Evolutionary conservation across 2,113 vertebrate species (phyloP).

Genomic region (Glaucomys volans): DNA sequence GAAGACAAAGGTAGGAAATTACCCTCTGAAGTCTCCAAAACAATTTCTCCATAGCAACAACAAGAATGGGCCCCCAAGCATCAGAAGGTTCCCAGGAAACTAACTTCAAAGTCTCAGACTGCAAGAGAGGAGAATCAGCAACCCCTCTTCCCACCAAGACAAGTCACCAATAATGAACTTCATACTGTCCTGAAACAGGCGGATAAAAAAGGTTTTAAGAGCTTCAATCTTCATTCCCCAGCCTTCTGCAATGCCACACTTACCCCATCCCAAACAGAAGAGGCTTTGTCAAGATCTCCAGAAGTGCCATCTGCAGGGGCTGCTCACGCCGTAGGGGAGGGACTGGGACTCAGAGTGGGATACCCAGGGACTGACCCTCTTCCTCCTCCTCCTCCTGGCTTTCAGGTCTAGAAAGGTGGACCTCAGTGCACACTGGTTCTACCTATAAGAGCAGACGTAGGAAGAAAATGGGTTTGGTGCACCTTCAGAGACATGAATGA

Average conservation of each 20-base stretch:
- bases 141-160: background rate
- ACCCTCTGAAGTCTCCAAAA: background rate
- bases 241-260: background rate
- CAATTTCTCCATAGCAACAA: background rate
- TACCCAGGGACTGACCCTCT: too few species aligned
- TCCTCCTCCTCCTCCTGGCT: background rate
- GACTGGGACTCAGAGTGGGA: background rate
- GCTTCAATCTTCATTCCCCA: background rate
- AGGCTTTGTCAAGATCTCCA: background rate
- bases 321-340: background rate
- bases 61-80: background rate
- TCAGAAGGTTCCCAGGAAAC: background rate
- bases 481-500: background rate
- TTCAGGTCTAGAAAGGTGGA: background rate
- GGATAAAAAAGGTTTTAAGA: background rate
- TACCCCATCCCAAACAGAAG: constrained; percentile 48
- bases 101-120: background rate
- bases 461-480: background rate
- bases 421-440: background rate
- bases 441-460: background rate
- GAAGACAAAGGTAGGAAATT: background rate
- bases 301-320: background rate
- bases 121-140: background rate
- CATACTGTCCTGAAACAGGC: background rate
- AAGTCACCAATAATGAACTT: background rate